Evolutionary conservation across 2,113 vertebrate genomes (phyloP), one percentile per base, ranked within the genome.

Genomic region (Ornithorhynchus anatinus): DNA sequence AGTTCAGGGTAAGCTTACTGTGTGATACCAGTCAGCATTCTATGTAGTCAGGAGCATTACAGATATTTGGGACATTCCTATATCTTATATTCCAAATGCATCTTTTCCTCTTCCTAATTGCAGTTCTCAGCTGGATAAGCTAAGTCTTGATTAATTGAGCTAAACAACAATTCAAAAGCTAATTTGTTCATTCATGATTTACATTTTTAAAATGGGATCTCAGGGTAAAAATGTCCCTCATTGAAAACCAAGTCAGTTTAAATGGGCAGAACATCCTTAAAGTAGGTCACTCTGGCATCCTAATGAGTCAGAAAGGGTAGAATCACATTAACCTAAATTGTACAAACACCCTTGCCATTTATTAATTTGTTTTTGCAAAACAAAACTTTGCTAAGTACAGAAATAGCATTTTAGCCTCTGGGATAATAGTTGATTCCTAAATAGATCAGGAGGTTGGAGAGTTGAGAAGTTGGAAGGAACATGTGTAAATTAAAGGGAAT

Each of bases 241-340:
- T 76, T 83, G 77, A 75, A 84, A 73, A 86, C 50, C 43, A 72
- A 86, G 70, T 77, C 71, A 54, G 66, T 35, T 73, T 79, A 85
- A 36, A 54, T 20, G 31, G 67, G 50, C 45, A 88, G 68, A 45
- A 52, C 57, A 43, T 56, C 33, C 9, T 29, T 67, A 59, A 89
- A 92, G 79, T 84, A 89, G 88, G 81, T 72, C 51, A 84, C 69
- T 61, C 79, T 23, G 62, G 75, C 65, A 63, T 79, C 74, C 69
- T 75, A 79, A 85, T 58, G 62, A 79, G 36, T 72, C 2, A 71
- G 38, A 31, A 71, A 59, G 62, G 70, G 52, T 50, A 58, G 69
- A 80, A 67, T 63, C 52, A 61, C 43, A 63, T 66, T 84, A 86
- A 70, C 77, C 77, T 82, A 85, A 79, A 89, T 76, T 0, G 1